phyloP scores from a whole-genome alignment of 2,888 invertebrate species.

The Auanema freiburgensis region DNA sequence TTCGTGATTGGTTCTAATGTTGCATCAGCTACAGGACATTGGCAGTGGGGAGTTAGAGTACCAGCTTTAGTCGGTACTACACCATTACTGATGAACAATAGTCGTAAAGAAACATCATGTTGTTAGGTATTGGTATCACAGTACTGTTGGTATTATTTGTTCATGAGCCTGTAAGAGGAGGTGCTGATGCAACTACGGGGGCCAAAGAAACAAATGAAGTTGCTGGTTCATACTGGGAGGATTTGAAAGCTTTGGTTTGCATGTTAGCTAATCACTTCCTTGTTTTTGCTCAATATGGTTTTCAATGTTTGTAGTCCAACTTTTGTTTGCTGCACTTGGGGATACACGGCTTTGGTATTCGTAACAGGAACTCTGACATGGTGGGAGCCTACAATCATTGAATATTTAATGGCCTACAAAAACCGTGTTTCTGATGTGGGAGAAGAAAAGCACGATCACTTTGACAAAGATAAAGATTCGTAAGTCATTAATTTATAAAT shows the following conservation, averaged over 20 bases:
- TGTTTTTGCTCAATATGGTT: neutral
- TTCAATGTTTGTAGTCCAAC: slow-evolving; percentile 72
- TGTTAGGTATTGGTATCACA: slow-evolving; percentile 20
- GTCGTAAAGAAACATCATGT: neutral
- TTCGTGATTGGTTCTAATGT: slow-evolving; percentile 41
- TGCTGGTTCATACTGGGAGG: slow-evolving; percentile 26
- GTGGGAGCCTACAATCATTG: slow-evolving; percentile 72
- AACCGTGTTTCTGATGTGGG: slow-evolving; percentile 20
- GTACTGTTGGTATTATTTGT: slow-evolving; percentile 45
- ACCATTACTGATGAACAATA: too few relatives aligned
- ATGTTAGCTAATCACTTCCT: slow-evolving; percentile 20
- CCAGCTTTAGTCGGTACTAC: neutral
- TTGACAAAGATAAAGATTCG: slow-evolving; percentile 3
- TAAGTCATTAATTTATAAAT: neutral
- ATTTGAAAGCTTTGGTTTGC: slow-evolving; percentile 29
- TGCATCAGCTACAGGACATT: slow-evolving; percentile 13
- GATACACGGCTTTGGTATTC: slow-evolving; percentile 97
- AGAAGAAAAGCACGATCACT: neutral
- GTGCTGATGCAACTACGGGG: slow-evolving; percentile 39
- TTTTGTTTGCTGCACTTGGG: slow-evolving; percentile 87
- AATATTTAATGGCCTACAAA: slow-evolving; percentile 43
- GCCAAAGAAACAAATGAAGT: slow-evolving; percentile 16
- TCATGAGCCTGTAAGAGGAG: slow-evolving; percentile 56
- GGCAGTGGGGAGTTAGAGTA: slow-evolving; percentile 32
- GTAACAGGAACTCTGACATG: slow-evolving; percentile 78